These are phyloP conservation scores for Mamestra configurata DNA, from an alignment of 1,140 invertebrate species.

Conservation along the genomic window DNA sequence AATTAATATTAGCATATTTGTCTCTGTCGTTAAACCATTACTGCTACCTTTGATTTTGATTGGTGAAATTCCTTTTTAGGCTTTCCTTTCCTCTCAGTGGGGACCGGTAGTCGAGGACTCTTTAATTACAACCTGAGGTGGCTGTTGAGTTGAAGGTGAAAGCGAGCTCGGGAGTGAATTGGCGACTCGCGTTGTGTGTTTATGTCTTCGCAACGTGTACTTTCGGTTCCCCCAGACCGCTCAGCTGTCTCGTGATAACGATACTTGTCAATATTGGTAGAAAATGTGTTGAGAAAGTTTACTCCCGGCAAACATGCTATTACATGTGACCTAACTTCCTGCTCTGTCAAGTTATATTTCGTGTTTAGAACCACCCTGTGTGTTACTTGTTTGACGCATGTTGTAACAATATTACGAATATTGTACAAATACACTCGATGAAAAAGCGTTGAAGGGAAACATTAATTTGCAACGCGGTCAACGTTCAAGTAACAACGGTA, in stretches of 20 bases:
- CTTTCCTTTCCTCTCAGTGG: constrained; percentile 54
- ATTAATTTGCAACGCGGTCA: constrained; percentile 78
- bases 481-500: constrained; percentile 77
- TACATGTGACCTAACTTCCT: constrained; percentile 8
- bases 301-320: background rate
- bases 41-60: constrained; percentile 44
- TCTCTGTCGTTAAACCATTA: constrained; percentile 44
- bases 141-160: constrained; percentile 63
- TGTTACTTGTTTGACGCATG: background rate
- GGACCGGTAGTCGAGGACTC: constrained; percentile 44
- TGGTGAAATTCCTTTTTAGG: constrained; percentile 51
- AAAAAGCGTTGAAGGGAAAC: constrained; percentile 72
- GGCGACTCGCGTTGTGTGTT: constrained; percentile 47
- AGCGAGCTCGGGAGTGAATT: constrained; percentile 56
- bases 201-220: constrained; percentile 53
- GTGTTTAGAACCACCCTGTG: background rate
- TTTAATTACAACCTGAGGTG: constrained; percentile 59
- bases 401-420: constrained; percentile 58
- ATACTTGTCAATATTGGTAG: constrained; percentile 66
- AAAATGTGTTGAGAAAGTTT: constrained; percentile 59
- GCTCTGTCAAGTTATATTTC: background rate
- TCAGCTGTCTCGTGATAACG: constrained; percentile 56
- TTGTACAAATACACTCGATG: constrained; percentile 67
- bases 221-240: constrained; percentile 52
- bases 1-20: constrained; percentile 41